phyloP scores from a whole-genome alignment of 2,888 invertebrate genomes.

The Drosophila meridiana region DNA sequence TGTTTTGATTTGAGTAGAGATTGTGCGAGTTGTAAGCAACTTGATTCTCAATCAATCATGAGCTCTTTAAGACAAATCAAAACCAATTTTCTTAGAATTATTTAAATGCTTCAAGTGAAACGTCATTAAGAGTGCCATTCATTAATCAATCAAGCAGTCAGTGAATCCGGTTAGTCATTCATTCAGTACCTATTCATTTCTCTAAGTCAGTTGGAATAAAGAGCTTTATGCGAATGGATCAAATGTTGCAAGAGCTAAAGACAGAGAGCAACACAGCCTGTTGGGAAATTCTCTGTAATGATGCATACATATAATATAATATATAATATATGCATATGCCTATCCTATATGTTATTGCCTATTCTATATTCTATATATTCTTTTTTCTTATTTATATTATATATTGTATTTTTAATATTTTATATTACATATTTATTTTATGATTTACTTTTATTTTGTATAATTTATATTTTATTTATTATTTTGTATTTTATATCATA shows the following conservation, averaged over 20 bases:
- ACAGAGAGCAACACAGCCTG: background rate
- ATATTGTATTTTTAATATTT: background rate
- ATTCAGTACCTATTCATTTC: background rate
- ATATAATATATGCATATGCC: too few species aligned
- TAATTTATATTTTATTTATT: background rate
- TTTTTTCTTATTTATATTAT: background rate
- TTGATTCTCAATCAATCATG: background rate
- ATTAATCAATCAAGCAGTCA: constrained; percentile 1
- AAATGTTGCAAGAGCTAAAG: background rate
- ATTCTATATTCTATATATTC: background rate
- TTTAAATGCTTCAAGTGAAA: too few species aligned
- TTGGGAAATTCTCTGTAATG: too few species aligned
- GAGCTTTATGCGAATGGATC: background rate
- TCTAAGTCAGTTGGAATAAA: background rate
- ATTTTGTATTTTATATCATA: too few species aligned
- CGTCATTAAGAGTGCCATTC: background rate
- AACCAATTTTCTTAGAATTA: background rate
- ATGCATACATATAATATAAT: too few species aligned
- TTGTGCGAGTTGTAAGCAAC: background rate
- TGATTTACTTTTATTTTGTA: too few species aligned
- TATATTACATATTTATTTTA: background rate
- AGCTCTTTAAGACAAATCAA: background rate
- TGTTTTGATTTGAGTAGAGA: background rate
- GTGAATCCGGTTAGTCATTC: background rate
- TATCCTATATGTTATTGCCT: background rate